Evolutionary conservation across 35 echinoderm and acorn worm species (phyloP), one percentile per base, ranked within the genome.

Genomic region (Chiridota heheva): DNA sequence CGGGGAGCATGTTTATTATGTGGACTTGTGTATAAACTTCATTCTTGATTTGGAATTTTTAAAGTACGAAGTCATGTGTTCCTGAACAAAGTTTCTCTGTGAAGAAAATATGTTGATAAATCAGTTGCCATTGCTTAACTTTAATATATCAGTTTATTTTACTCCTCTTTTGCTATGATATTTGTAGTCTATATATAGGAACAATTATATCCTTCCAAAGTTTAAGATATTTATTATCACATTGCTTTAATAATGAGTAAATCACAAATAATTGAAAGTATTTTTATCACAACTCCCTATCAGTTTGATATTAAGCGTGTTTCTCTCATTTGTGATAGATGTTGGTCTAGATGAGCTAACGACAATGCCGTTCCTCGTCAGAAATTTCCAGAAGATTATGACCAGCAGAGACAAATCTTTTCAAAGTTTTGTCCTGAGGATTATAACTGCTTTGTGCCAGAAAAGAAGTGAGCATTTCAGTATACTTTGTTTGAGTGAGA

Each of bases 361-460:
- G 10, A 24, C 51, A 31, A 78, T 78, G 75, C 27, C 75, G 30
- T 62, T 60, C 36, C 46, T 78, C 4, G 75, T 78, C 36, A 78
- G 62, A 42, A 62, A 78, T 57, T 78, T 78, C 20, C 34, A 40
- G 20, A 78, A 34, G 15, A 78, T 78, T 36, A 49, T 78, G 31
- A 78, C 58, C 27, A 78, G 51, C 12, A 78, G 53, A 20, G 75
- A 78, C 13, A 57, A 57, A 4, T n/a, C 58, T 0, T 78, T 78
- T 37, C 58, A 78, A 42, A 78, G 75, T 30, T 78, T 78, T 62
- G 75, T 78, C 13, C 28, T 78, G 20, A 78, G 62, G 53, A 78
- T 78, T 5, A 26, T 61, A 0, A 43, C 51, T 0, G 53, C 48
- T 34, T 35, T 78, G 2, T 78, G 75, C 34, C 36, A 78, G 32